Conservation (phyloP, 2,888 invertebrate genomes). For the Nomada fabriciana region DNA sequence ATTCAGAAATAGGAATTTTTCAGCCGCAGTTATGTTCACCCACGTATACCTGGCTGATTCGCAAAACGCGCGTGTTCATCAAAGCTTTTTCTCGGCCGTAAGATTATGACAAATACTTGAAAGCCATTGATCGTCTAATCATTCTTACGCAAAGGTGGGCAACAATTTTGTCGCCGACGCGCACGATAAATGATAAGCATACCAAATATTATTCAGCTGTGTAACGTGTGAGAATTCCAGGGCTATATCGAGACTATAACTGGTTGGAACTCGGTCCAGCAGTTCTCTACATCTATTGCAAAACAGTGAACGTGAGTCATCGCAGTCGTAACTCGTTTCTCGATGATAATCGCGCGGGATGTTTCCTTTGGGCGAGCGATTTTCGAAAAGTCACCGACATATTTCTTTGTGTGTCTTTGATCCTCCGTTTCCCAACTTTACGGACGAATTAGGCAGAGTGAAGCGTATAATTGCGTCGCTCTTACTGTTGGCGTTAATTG, state of each 20-base stretch:
- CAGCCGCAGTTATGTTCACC: too few relatives aligned
- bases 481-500: too few relatives aligned
- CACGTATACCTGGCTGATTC: too few relatives aligned
- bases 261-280: slow-evolving; percentile 10
- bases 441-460: too few relatives aligned
- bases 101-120: slow-evolving; percentile 6
- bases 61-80: neutral
- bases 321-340: slow-evolving; percentile 37
- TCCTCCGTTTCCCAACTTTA: too few relatives aligned
- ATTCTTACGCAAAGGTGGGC: slow-evolving; percentile 16
- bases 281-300: slow-evolving; percentile 46
- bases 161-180: neutral
- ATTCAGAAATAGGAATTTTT: too few relatives aligned
- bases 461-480: too few relatives aligned
- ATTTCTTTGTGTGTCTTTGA: neutral
- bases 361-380: neutral
- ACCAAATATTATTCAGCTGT: slow-evolving; percentile 45
- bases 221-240: slow-evolving; percentile 58
- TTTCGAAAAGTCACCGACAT: neutral
- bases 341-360: slow-evolving; percentile 21
- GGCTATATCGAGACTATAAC: slow-evolving; percentile 47
- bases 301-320: slow-evolving; percentile 50
- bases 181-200: neutral
- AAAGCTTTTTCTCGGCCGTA: neutral
- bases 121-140: slow-evolving; percentile 6